Evolutionary conservation across 2,888 invertebrate genomes (phyloP), one percentile per base, ranked within the genome.

Genomic region (Xanthorhoe spadicearia): DNA sequence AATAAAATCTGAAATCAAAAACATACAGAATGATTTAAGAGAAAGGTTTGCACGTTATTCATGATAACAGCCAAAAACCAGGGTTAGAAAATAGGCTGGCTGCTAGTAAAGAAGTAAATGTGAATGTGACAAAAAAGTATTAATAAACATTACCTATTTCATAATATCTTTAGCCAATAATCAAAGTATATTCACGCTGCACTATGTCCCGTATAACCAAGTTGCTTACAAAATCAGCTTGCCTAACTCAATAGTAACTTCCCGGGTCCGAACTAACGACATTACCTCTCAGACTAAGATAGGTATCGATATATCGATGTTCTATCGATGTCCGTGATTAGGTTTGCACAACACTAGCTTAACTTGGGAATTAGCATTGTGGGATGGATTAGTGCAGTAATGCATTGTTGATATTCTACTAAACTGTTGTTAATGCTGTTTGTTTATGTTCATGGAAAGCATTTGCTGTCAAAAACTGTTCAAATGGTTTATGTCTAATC

Each of bases 171-270:
- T n/a, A 55, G 15, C 17, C 18, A 43, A 15, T 46, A 18, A 35
- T 65, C 56, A 57, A 55, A 56, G 54, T 65, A 35, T 61, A 17
- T 28, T 18, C 32, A 32, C 28, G 56, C 46, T 48, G 57, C 58
- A 49, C 58, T 51, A 66, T 59, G 59, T 62, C 49, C 52, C 49
- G 59, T 54, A 38, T 70, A 69, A 70, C 64, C 7, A 15, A 50
- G 69, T 71, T 58, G 65, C 51, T 61, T 58, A 58, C 65, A 64
- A 53, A 63, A 48, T 68, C 57, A 67, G 70, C 65, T 69, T 59
- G 64, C 64, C 54, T 76, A 78, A 78, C 74, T 77, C 73, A 67
- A 79, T 79, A 71, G 62, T 35, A 66, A 62, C 64, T 69, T 52
- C 51, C 52, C 59, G 66, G 51, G 77, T 69, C 76, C 74, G 64